Evolutionary conservation across 2,888 invertebrate genomes (phyloP).

Genomic region (Eledona agricola): DNA sequence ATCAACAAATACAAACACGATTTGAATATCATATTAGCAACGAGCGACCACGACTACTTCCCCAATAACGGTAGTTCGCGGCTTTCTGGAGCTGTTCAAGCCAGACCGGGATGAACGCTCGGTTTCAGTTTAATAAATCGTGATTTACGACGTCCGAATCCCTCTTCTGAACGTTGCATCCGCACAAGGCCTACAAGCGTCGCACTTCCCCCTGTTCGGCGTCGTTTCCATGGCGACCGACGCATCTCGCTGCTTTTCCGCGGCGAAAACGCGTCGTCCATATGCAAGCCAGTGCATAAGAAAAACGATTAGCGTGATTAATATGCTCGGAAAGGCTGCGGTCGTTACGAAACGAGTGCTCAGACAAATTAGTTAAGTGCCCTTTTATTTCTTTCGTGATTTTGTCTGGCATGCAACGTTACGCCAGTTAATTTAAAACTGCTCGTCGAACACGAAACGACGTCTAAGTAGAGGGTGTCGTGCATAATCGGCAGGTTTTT

Average conservation of each 20-base stretch:
- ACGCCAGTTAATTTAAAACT: conserved; percentile 34
- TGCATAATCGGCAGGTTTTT: conserved; percentile 4
- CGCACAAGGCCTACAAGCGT: conserved; percentile 22
- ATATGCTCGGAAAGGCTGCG: conserved; percentile 32
- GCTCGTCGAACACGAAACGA: conserved; percentile 22
- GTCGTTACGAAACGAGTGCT: conserved; percentile 35
- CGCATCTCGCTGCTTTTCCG: conserved; percentile 49
- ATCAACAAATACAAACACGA: too few relatives aligned
- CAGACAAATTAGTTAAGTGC: conserved; percentile 47
- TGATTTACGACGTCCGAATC: conserved; percentile 22
- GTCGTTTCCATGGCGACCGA: conserved; percentile 53
- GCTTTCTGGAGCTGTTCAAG: too few relatives aligned
- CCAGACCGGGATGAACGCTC: too few relatives aligned
- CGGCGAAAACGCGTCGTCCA: conserved; percentile 31
- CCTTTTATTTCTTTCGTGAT: conserved; percentile 45
- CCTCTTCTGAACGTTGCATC: conserved; percentile 28
- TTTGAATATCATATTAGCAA: too few relatives aligned
- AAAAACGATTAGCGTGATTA: conserved; percentile 45
- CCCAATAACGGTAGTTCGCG: too few relatives aligned
- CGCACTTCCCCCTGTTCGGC: conserved; percentile 48
- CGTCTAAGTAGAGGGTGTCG: conserved; percentile 10
- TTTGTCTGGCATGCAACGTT: conserved; percentile 41
- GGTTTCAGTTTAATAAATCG: neutral
- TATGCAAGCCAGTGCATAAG: conserved; percentile 40
- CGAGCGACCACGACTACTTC: too few relatives aligned